A percentile compares a stretch with the other conserved stretches of the same genome.
phyloP scores from a whole-genome alignment of 92 coral and sea anemone genomes.

The Actinostola sp. region DNA sequence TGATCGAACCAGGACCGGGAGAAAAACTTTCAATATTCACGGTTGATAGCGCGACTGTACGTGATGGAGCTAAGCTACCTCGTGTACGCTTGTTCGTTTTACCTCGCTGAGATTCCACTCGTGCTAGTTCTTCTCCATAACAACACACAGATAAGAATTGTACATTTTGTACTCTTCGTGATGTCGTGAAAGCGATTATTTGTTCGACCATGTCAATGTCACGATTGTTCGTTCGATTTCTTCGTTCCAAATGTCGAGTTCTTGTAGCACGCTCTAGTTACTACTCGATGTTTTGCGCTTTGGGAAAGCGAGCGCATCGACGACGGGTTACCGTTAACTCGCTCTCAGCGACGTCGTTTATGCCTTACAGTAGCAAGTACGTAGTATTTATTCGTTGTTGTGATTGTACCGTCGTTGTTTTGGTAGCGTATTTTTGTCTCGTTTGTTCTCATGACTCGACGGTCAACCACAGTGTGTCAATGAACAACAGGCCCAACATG shows the following conservation, averaged over 20 bases:
- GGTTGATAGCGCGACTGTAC: slow-evolving; percentile 26
- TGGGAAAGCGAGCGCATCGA: neutral
- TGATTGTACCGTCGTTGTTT: neutral
- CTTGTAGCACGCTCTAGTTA: slow-evolving; percentile 7
- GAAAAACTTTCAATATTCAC: neutral
- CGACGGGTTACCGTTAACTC: neutral
- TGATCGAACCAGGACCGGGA: neutral
- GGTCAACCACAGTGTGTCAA: neutral
- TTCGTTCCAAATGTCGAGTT: neutral
- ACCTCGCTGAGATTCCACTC: neutral
- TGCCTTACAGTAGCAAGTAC: neutral
- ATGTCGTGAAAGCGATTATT: slow-evolving; percentile 10
- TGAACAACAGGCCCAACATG: neutral
- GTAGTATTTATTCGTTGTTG: neutral
- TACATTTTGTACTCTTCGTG: slow-evolving; percentile 19
- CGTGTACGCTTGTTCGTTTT: slow-evolving; percentile 7
- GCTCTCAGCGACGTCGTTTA: neutral
- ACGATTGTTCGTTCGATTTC: slow-evolving; percentile 20
- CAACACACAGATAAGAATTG: slow-evolving; percentile 4
- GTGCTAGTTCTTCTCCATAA: slow-evolving; percentile 10
- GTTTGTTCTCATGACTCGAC: neutral
- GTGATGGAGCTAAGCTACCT: no score
- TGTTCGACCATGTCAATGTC: neutral
- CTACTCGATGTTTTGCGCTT: neutral
- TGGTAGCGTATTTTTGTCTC: neutral